A percentile compares a stretch with the other conserved stretches of the same genome.
Evolutionary conservation across 2,888 invertebrate genomes (phyloP).

Genomic region (Eretmocerus hayati): DNA sequence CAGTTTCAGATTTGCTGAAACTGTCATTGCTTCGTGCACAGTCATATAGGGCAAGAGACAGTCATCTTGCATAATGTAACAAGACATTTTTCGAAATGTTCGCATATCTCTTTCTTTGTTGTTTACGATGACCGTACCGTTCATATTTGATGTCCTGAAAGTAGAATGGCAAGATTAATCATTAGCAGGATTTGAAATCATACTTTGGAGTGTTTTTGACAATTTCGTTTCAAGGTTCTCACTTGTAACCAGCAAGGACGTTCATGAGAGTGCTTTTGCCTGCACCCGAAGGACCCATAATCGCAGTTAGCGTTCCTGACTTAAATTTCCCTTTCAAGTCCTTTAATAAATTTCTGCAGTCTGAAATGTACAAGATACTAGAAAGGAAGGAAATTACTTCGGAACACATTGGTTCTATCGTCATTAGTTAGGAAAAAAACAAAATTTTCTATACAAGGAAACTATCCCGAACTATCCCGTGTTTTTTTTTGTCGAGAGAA

Average conservation of each 20-base stretch:
- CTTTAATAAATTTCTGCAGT: constrained; percentile 81
- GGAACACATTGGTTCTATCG: too few relatives aligned
- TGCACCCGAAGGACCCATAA: constrained; percentile 89
- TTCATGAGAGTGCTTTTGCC: constrained; percentile 83
- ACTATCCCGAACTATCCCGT: too few relatives aligned
- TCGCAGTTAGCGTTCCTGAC: constrained; percentile 88
- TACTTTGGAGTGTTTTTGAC: not conserved
- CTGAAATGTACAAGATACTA: constrained; percentile 36
- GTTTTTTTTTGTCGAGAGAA: too few relatives aligned
- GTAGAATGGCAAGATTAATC: not conserved
- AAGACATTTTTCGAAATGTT: constrained; percentile 85
- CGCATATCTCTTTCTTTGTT: constrained; percentile 80
- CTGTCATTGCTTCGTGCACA: constrained; percentile 87
- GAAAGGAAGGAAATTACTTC: too few relatives aligned
- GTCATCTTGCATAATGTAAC: constrained; percentile 96
- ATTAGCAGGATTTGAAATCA: not conserved
- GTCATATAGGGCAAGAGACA: constrained; percentile 82
- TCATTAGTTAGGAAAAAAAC: too few relatives aligned
- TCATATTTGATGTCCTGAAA: constrained; percentile 73
- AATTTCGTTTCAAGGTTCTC: constrained; percentile 28
- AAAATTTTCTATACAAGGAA: too few relatives aligned
- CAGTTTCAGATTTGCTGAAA: constrained; percentile 87
- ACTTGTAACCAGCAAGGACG: constrained; percentile 83
- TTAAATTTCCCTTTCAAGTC: constrained; percentile 81
- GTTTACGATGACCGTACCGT: constrained; percentile 80